phyloP scores from a whole-genome alignment of 2,888 invertebrate genomes.

The Marasmarcha lunaedactyla region DNA sequence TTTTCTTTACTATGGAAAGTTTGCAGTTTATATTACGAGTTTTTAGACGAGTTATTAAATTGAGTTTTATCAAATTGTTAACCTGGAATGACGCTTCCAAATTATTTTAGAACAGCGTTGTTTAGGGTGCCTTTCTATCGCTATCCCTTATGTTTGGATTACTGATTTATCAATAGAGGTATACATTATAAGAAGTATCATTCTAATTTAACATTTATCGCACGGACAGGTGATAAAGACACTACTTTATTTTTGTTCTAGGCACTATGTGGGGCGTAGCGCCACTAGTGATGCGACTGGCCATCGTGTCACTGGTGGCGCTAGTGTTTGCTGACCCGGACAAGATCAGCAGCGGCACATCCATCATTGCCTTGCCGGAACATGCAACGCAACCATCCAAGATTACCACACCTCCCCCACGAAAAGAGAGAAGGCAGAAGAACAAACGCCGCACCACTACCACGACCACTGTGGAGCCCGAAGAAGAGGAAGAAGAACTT shows the following conservation, averaged over 20 bases:
- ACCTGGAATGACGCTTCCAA: no score
- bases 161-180: no score
- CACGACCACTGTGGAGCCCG: conserved; percentile 33
- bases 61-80: no score
- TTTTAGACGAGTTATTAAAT: no score
- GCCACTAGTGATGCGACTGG: conserved; percentile 59
- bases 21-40: neutral
- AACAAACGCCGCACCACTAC: conserved; percentile 42
- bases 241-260: conserved; percentile 20
- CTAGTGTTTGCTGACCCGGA: conserved; percentile 43
- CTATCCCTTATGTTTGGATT: no score
- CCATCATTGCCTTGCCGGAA: conserved; percentile 14
- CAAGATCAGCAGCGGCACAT: conserved; percentile 17
- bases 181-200: no score
- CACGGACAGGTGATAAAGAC: no score
- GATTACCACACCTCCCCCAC: conserved; percentile 13
- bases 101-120: no score
- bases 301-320: conserved; percentile 59
- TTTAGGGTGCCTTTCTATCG: no score
- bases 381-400: conserved; percentile 17
- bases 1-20: neutral
- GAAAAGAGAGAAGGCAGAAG: conserved; percentile 28
- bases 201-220: no score
- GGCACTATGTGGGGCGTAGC: conserved; percentile 45
- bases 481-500: conserved; percentile 36